Evolutionary conservation across 2,113 vertebrate genomes (phyloP).

Genomic region (Struthio camelus): DNA sequence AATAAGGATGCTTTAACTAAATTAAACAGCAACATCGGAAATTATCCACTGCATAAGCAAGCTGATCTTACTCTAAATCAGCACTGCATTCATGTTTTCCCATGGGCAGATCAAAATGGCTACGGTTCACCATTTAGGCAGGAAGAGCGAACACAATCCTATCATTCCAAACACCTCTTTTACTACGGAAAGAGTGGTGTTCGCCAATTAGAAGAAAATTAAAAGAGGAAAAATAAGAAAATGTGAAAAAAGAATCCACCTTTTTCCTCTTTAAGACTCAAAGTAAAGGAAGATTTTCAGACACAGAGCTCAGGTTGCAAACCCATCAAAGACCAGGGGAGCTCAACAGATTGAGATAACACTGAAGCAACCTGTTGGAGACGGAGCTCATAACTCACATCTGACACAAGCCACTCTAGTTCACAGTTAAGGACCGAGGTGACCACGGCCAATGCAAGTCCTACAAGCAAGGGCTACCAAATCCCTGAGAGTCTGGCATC

Average conservation of each 20-base stretch:
- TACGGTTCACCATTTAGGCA: neutral
- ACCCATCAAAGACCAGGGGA: neutral
- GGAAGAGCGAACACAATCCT: neutral
- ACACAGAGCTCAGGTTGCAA: neutral
- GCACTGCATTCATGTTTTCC: neutral
- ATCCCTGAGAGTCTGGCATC: neutral
- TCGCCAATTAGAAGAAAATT: neutral
- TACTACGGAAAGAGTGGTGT: neutral
- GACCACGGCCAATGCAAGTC: neutral
- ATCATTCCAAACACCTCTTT: neutral
- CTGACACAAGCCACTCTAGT: neutral
- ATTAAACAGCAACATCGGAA: neutral
- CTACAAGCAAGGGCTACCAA: neutral
- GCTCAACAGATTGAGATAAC: neutral
- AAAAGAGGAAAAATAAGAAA: neutral
- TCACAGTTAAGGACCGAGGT: neutral
- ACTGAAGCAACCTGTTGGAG: neutral
- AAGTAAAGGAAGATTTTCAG: neutral
- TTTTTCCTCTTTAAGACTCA: neutral
- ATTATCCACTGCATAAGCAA: neutral
- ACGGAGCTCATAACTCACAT: neutral
- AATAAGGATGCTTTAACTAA: neutral
- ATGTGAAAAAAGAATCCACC: accelerated
- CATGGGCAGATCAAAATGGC: neutral
- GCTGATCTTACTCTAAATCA: neutral